Evolutionary conservation across 2,888 invertebrate genomes (phyloP), one percentile per base, ranked within the genome.

Genomic region (Drosophila eohydei): DNA sequence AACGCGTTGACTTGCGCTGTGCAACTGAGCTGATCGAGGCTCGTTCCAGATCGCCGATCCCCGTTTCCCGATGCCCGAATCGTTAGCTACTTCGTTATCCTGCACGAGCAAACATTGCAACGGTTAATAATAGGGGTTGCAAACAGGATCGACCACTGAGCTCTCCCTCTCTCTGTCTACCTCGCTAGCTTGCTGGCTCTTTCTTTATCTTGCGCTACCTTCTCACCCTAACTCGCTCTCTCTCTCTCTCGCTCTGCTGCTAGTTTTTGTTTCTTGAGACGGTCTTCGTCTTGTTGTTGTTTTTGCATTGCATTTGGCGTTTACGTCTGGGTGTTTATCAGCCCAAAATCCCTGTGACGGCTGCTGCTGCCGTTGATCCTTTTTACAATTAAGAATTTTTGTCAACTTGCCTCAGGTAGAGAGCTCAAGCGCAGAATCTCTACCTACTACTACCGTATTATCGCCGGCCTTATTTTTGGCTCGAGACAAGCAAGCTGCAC

Each of bases 21-120:
- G 81, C 75, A 91, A 91, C 91, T 91, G 86, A 91, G 81, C 86
- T 79, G 73, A 70, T 71, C 81, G 76, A 54, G 62, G 68, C 56
- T 71, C 85, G 86, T 87, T 87, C 90, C 90, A 87, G 86, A 85
- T 87, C 90, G 90, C 64, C 88, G 86, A 86, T 72, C 89, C 81
- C 83, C 78, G 83, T 50, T 16, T n/a, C 40, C 55, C 26, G 46
- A 8, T 9, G 28, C 16, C 41, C 58, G 41, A 74, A 14, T 75
- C 57, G 69, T 70, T 52, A 21, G 21, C 46, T 67, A 46, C 58
- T 59, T 73, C 52, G 80, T 90, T 87, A 78, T 89, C 89, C 91
- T 89, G 78, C 65, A 56, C 56, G 60, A 68, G 30, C 48, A 16
- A 30, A 38, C 74, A 66, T 63, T 83, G 83, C 80, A 85, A 57